These are phyloP conservation scores for Micropterix aruncella DNA, from an alignment of 2,888 invertebrate genomes.

Conservation along the genomic window DNA sequence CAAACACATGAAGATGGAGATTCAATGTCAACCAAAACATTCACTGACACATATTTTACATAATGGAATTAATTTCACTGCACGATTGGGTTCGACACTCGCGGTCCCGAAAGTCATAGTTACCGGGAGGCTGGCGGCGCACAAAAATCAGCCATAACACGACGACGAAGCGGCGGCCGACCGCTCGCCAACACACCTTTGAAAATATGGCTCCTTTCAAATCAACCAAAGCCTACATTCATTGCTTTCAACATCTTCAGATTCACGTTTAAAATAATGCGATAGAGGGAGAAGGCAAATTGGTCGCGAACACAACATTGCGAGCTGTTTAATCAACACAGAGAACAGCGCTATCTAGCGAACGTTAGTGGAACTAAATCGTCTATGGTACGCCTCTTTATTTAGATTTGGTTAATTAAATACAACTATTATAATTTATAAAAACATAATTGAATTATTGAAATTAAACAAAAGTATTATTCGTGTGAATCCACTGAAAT, in stretches of 20 bases:
- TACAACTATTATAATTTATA: too few relatives aligned
- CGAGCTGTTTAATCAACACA: too few relatives aligned
- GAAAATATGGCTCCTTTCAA: not conserved
- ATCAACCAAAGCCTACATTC: not conserved
- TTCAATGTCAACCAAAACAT: conserved; percentile 10
- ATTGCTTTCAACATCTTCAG: not conserved
- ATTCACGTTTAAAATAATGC: not conserved
- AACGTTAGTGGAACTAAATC: too few relatives aligned
- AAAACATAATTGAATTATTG: too few relatives aligned
- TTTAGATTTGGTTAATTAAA: too few relatives aligned
- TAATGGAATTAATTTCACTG: not conserved
- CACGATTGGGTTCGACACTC: conserved; percentile 2
- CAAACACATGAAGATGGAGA: conserved; percentile 6
- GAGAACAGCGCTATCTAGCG: too few relatives aligned
- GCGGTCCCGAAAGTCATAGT: not conserved
- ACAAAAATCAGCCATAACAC: too few relatives aligned
- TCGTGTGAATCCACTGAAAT: too few relatives aligned
- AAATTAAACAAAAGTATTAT: too few relatives aligned
- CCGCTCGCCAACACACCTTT: not conserved
- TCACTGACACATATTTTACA: conserved; percentile 5
- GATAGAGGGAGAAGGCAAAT: not conserved
- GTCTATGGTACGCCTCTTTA: too few relatives aligned
- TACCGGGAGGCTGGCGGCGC: not conserved
- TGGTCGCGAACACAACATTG: not conserved
- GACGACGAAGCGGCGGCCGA: too few relatives aligned